Base-by-base conservation (phyloP, 2,888 invertebrate species). In the Leptinotarsa haldemani region DNA sequence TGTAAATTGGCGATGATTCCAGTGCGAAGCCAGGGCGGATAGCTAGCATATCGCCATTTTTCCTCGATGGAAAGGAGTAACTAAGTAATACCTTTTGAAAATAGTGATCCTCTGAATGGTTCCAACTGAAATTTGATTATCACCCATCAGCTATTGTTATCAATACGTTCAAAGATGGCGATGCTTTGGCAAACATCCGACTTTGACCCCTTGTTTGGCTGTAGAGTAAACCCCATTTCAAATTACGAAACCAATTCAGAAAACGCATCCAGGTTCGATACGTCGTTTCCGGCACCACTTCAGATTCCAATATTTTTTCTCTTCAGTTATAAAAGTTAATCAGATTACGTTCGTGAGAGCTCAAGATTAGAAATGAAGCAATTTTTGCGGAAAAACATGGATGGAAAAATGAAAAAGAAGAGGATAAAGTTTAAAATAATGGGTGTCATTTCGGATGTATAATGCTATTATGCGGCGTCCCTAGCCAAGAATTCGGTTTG, bases 361-460 rank as follows among this genome's bases (percentile, higher is more conserved):
- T 69, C 52, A 18, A 50, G 52, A 73, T 20, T 20, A 65, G 58
- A 40, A 73, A 69, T 73, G 65, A 68, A 73, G 56, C 46, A 58
- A 69, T 73, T 73, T 73, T 65, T 68, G 69, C 48, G 22, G 65
- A 65, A 65, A 53, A 48, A 48, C 48, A 53, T 65, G 58, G 65
- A 47, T 66, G 50, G 40, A 50, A 22, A 22, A 15, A 25, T 56
- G 58, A 73, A 73, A 65, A 65, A 0, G 58, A 56, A 65, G 9
- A 65, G 61, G 69, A 73, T 73, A 73, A 69, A 73, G 56, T 73
- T 61, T 65, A 20, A 69, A 16, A 69, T 73, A 69, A 73, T 58
- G 73, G 65, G 69, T 73, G 69, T 65, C 65, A 69, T 69, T 61
- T 50, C 40, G 73, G 65, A 61, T 48, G 56, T 69, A 65, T 52